Conservation (phyloP, 2,113 vertebrate genomes). For the Scomber scombrus region DNA sequence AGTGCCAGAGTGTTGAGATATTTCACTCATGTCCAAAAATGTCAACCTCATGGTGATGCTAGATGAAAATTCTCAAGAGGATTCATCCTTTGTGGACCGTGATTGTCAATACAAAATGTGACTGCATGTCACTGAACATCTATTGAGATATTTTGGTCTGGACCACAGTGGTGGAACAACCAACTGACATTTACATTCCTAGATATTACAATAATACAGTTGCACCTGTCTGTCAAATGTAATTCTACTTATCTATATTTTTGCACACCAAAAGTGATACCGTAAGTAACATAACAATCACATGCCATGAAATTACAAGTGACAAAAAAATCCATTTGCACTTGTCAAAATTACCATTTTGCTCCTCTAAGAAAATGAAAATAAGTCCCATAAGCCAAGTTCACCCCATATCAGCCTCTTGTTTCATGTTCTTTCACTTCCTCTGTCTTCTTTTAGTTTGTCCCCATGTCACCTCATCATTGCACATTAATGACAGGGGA, state of each 20-base stretch:
- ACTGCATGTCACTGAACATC: background rate
- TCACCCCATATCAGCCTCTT: background rate
- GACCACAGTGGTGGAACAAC: background rate
- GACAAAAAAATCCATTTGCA: background rate
- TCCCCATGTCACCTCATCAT: constrained; percentile 40
- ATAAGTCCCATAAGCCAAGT: background rate
- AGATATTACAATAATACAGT: background rate
- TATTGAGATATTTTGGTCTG: no score
- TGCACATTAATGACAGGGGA: constrained; percentile 34
- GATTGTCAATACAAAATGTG: no score
- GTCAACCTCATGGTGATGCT: no score
- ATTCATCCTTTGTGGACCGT: background rate
- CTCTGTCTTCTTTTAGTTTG: constrained; percentile 14
- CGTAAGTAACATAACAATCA: background rate
- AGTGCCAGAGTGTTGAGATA: no score
- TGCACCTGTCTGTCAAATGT: background rate
- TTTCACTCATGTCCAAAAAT: no score
- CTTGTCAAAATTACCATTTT: background rate
- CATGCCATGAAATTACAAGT: background rate
- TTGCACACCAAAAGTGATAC: no score
- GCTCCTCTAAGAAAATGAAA: background rate
- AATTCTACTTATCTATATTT: no score
- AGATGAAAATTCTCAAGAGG: no score
- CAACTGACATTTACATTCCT: no score
- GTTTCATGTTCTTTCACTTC: constrained; percentile 2